Evolutionary conservation across 2,888 invertebrate genomes (phyloP), one percentile per base, ranked within the genome.

Genomic region (Microplitis manilae): DNA sequence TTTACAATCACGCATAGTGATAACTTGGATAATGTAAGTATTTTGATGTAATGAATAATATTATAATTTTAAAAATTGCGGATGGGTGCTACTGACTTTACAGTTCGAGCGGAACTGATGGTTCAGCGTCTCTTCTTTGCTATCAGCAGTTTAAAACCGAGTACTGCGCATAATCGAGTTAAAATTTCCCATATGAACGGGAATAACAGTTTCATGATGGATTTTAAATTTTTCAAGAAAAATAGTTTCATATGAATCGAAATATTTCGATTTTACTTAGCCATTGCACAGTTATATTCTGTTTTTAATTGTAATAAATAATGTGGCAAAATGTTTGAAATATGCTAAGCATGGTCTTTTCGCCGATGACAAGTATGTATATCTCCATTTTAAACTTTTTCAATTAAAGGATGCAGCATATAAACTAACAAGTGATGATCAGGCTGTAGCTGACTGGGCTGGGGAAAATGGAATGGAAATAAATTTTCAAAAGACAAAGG

Each of bases 101-200:
- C 17, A 13, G 8, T 30, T 15, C 15, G 13, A 5, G 39, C n/a
- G 13, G 8, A 50, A 30, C 40, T 15, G 20, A 62, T 17, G 71
- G 71, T 71, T 67, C 59, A 60, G 70, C 70, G 70, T n/a, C 59
- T 60, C 60, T 70, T 60, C 30, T n/a, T 50, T n/a, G 15, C 40
- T 70, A 70, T 70, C 13, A 50, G 13, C 50, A 13, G 50, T 50
- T 50, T 13, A 50, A 13, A 50, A 8, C 8, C 8, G 13, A 50
- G 50, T 50, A 13, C 50, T 50, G 13, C 50, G 50, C 50, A 50
- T 50, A 67, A 67, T 67, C 67, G 30, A 38, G 39, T 30, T 30
- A 30, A 30, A 30, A 30, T 30, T 4, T 30, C 30, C 30, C 30
- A 30, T 30, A 30, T 30, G 30, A 30, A 30, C 4, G 30, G 30